These are phyloP conservation scores for Oxyura jamaicensis DNA, from an alignment of 2,113 vertebrate species.

Conservation along the genomic window DNA sequence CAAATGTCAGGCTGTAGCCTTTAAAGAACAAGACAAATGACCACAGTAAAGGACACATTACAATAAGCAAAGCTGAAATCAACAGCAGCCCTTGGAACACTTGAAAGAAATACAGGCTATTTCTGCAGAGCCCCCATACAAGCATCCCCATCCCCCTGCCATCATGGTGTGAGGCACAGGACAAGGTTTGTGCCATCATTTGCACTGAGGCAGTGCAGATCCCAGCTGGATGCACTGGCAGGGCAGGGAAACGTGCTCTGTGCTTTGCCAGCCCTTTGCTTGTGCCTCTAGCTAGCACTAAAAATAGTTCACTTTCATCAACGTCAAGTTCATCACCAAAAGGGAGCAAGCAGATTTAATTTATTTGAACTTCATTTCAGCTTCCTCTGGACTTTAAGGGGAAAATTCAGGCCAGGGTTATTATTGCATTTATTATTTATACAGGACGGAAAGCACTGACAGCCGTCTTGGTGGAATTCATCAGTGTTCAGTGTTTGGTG, in stretches of 20 bases:
- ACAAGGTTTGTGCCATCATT: not conserved
- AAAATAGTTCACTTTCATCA: slow-evolving; percentile 20
- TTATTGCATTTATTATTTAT: not conserved
- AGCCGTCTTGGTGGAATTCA: not conserved
- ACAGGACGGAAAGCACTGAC: not conserved
- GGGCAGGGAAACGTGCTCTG: not conserved
- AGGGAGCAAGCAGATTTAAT: not conserved
- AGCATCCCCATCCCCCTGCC: fast-evolving
- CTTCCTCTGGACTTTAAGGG: not conserved
- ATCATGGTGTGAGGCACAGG: fast-evolving
- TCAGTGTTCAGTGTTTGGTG: not conserved
- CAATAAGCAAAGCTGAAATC: slow-evolving; percentile 60
- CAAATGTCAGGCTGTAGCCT: slow-evolving; percentile 73
- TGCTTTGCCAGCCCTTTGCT: not conserved
- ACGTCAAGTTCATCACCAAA: not conserved
- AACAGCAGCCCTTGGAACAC: not conserved
- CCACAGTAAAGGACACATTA: slow-evolving; percentile 51
- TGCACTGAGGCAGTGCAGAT: not conserved
- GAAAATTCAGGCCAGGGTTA: not conserved
- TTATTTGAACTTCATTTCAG: not conserved
- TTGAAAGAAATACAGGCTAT: not conserved
- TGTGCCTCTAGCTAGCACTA: slow-evolving; percentile 9
- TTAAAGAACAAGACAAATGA: slow-evolving; percentile 67
- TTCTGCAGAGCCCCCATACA: not conserved
- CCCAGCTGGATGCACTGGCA: not conserved